Evolutionary conservation across 2,113 vertebrate species (phyloP).

Genomic region (Mustela nigripes): DNA sequence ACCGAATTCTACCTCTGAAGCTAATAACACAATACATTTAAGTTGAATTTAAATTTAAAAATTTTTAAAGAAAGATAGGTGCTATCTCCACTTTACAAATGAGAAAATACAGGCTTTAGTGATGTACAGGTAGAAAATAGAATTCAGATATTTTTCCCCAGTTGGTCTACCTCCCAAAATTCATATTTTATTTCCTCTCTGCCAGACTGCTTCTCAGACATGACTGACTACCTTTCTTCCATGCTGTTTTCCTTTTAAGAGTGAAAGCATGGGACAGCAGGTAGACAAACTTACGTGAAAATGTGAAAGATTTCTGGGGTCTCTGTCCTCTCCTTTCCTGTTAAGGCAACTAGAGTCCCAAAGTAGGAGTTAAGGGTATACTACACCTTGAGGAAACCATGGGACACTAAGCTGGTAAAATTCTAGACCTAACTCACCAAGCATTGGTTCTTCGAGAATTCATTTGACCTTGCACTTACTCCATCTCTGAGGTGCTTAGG

Average conservation of each 20-base stretch:
- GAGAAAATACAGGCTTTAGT: neutral
- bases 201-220: neutral
- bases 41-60: neutral
- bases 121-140: neutral
- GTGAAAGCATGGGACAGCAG: neutral
- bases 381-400: neutral
- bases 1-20: neutral
- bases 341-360: neutral
- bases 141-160: neutral
- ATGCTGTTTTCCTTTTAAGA: neutral
- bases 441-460: neutral
- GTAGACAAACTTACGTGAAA: neutral
- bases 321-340: neutral
- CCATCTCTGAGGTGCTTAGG: no score
- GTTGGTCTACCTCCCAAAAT: neutral
- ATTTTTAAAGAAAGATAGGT: neutral
- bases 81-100: neutral
- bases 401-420: neutral
- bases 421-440: slow-evolving; percentile 22
- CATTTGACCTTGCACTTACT: no score
- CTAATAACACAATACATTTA: neutral
- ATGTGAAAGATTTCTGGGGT: neutral
- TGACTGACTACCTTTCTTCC: neutral
- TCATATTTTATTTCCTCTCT: neutral
- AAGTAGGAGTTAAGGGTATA: neutral